These are phyloP conservation scores for Leptestheria dahalacensis DNA, from an alignment of 1,140 invertebrate genomes.

Conservation along the genomic window DNA sequence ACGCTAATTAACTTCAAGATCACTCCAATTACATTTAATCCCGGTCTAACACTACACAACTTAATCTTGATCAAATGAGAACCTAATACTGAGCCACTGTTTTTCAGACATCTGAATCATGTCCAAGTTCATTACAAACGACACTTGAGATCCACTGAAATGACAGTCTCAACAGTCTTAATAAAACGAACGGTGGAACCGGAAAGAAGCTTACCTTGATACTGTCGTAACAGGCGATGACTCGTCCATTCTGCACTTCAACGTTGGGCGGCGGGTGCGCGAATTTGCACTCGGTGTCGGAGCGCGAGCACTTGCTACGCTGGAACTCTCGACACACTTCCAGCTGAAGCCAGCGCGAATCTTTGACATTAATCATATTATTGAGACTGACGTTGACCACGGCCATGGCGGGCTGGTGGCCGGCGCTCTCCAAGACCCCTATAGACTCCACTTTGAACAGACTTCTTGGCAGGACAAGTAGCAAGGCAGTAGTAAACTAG, in stretches of 20 bases:
- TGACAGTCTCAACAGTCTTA: neutral
- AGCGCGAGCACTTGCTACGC: conserved; percentile 95
- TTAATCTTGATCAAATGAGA: no score
- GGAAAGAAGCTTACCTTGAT: conserved; percentile 70
- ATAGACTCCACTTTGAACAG: neutral
- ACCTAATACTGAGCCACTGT: no score
- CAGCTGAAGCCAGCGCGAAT: conserved; percentile 97
- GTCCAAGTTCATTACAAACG: no score
- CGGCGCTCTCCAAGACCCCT: neutral
- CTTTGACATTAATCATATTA: conserved; percentile 92
- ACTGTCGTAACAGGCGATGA: conserved; percentile 99
- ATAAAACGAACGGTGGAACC: neutral
- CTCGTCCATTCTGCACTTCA: conserved; percentile 98
- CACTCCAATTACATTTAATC: no score
- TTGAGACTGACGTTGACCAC: conserved; percentile 84
- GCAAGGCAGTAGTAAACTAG: no score
- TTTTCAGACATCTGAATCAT: no score
- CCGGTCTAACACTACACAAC: no score
- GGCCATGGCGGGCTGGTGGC: conserved; percentile 40
- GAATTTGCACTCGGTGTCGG: conserved; percentile 99
- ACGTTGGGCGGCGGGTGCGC: conserved; percentile 98
- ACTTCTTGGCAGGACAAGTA: neutral
- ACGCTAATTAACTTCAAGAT: no score
- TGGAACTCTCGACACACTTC: conserved; percentile 99
- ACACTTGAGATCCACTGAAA: no score